Evolutionary conservation across 37 sponge, comb jelly and placozoan species (phyloP).

Genomic region (Aplysina aerophoba): DNA sequence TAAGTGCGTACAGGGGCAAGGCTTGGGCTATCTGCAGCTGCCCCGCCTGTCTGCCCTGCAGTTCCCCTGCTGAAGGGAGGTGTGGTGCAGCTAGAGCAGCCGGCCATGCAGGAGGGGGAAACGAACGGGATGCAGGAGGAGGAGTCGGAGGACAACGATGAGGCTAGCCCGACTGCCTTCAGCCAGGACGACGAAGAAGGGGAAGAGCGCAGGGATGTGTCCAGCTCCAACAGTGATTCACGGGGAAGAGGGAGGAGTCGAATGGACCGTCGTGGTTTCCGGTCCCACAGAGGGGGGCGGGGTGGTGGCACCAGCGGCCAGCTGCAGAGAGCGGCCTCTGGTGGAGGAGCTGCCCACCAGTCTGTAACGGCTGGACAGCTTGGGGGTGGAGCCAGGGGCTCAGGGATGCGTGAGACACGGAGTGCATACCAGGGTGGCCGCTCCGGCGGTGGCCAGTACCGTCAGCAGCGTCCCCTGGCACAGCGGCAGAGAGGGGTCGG

Average conservation of each 20-base stretch:
- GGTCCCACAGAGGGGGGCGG: slow-evolving; percentile 9
- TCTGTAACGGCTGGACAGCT: no score
- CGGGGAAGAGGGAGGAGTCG: neutral
- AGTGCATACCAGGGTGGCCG: neutral
- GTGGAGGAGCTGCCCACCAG: no score
- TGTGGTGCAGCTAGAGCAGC: neutral
- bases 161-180: neutral
- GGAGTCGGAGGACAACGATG: neutral
- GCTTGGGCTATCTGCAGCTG: no score
- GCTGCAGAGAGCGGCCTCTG: neutral
- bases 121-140: neutral
- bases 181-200: slow-evolving; percentile 24
- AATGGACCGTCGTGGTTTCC: neutral
- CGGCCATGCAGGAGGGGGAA: neutral
- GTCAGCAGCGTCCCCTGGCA: slow-evolving; percentile 1
- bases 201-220: neutral
- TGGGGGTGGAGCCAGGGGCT: no score
- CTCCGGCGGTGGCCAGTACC: neutral
- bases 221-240: neutral
- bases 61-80: no score
- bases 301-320: slow-evolving; percentile 4
- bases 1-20: no score
- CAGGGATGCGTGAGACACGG: no score
- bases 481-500: slow-evolving; percentile 20
- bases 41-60: no score